A percentile compares a stretch with the other conserved stretches of the same genome.
phyloP scores from a whole-genome alignment of 1,140 invertebrate genomes.

The Tenebrio molitor region DNA sequence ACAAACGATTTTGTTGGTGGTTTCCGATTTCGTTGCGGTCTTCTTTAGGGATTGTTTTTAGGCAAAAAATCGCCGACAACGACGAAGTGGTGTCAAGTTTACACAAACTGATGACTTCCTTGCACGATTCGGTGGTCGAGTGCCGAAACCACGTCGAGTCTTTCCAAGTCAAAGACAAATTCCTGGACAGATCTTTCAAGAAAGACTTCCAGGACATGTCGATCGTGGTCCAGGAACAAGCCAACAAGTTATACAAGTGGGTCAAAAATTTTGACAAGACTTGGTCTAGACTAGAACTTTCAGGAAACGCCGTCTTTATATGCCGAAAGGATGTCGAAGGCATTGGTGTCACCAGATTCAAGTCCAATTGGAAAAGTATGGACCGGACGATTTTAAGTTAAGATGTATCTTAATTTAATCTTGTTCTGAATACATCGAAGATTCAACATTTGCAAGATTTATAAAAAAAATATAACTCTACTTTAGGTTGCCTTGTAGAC shows the following conservation, averaged over 20 bases:
- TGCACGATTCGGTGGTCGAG: slow-evolving; percentile 60
- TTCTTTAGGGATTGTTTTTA: no score
- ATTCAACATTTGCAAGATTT: no score
- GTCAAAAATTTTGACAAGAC: no score
- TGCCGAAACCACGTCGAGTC: slow-evolving; percentile 43
- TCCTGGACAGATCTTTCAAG: slow-evolving; percentile 69
- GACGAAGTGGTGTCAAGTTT: slow-evolving; percentile 16
- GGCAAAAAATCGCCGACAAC: slow-evolving; percentile 44
- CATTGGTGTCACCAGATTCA: no score
- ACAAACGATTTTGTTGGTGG: slow-evolving; percentile 59
- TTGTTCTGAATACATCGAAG: no score
- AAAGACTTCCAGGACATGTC: slow-evolving; percentile 70
- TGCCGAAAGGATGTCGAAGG: slow-evolving; percentile 70
- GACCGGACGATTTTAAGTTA: no score
- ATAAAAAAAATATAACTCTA: no score
- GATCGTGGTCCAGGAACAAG: slow-evolving; percentile 69
- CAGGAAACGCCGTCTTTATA: slow-evolving; percentile 72
- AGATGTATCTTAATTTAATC: no score
- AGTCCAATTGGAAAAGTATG: no score
- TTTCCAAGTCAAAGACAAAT: slow-evolving; percentile 65
- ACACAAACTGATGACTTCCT: neutral
- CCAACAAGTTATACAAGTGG: slow-evolving; percentile 70
- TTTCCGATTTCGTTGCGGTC: no score
- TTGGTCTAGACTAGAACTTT: slow-evolving; percentile 56
- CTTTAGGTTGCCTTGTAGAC: no score